These are phyloP conservation scores for Pteronotus mesoamericanus DNA, from an alignment of 2,797 vertebrate species.

Conservation along the genomic window DNA sequence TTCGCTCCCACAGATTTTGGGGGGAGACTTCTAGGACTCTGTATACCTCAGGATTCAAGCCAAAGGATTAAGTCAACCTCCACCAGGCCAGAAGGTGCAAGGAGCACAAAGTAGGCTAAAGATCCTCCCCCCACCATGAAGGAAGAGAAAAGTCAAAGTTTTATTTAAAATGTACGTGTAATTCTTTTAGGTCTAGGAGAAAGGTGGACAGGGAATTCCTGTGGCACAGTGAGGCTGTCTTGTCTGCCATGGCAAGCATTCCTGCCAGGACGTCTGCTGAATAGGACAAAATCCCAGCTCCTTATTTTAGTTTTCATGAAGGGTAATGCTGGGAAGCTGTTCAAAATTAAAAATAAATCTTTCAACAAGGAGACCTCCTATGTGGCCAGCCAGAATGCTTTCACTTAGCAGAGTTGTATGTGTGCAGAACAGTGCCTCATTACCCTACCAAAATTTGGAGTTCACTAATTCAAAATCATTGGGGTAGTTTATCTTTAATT, in stretches of 20 bases:
- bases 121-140: not conserved
- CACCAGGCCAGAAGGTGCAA: not conserved
- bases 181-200: not conserved
- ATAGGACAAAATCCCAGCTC: slow-evolving; percentile 53
- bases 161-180: slow-evolving; percentile 11
- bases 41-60: not conserved
- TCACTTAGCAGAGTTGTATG: not conserved
- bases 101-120: not conserved
- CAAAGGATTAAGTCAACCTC: slow-evolving; percentile 34
- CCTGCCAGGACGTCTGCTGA: slow-evolving; percentile 55
- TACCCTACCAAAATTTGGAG: slow-evolving; percentile 14
- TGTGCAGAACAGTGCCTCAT: not conserved
- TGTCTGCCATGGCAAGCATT: not conserved
- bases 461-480: slow-evolving; percentile 47
- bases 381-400: slow-evolving; percentile 61
- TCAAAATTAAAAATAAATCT: slow-evolving; percentile 82
- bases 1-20: not conserved
- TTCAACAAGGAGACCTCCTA: slow-evolving; percentile 74
- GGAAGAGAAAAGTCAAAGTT: not conserved
- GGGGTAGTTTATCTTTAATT: slow-evolving; percentile 60
- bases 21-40: not conserved
- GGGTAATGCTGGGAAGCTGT: slow-evolving; percentile 72
- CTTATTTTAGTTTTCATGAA: slow-evolving; percentile 56
- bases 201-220: slow-evolving; percentile 1
- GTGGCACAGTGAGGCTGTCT: not conserved